phyloP scores from a whole-genome alignment of 92 coral and sea anemone species.

The Zoanthus sociatus region DNA sequence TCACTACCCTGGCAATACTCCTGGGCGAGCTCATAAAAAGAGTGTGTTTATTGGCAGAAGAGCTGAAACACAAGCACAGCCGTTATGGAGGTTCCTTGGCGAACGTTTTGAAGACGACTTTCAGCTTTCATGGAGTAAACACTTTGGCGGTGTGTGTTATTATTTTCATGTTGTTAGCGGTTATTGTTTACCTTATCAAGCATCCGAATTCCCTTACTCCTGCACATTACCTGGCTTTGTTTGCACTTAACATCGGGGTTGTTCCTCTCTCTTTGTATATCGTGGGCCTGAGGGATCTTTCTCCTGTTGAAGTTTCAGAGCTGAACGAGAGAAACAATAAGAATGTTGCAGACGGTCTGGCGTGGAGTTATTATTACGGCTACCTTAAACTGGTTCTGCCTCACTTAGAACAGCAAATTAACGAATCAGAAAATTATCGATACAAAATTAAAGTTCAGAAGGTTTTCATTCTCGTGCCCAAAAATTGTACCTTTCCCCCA shows the following conservation, averaged over 20 bases:
- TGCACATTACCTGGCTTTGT: constrained; percentile 55
- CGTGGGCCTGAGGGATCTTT: constrained; percentile 72
- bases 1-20: constrained; percentile 64
- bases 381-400: constrained; percentile 88
- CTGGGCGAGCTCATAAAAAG: constrained; percentile 83
- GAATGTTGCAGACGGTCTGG: constrained; percentile 93
- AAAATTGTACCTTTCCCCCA: constrained; percentile 60
- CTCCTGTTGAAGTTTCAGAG: constrained; percentile 79
- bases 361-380: constrained; percentile 94
- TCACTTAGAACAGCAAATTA: constrained; percentile 55
- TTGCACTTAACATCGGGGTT: constrained; percentile 68
- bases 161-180: constrained; percentile 13
- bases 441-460: constrained; percentile 54
- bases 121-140: constrained; percentile 56
- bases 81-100: constrained; percentile 77
- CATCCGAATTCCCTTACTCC: neutral
- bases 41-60: constrained; percentile 77
- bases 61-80: constrained; percentile 65
- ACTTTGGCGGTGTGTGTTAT: constrained; percentile 31
- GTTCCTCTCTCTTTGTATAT: constrained; percentile 68
- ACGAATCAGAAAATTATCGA: constrained; percentile 30
- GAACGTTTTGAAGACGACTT: constrained; percentile 61
- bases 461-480: constrained; percentile 82
- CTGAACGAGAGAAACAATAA: constrained; percentile 77
- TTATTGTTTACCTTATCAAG: constrained; percentile 5